Evolutionary conservation across 2,888 invertebrate genomes (phyloP).

Genomic region (Hirtodrosophila histrioides): DNA sequence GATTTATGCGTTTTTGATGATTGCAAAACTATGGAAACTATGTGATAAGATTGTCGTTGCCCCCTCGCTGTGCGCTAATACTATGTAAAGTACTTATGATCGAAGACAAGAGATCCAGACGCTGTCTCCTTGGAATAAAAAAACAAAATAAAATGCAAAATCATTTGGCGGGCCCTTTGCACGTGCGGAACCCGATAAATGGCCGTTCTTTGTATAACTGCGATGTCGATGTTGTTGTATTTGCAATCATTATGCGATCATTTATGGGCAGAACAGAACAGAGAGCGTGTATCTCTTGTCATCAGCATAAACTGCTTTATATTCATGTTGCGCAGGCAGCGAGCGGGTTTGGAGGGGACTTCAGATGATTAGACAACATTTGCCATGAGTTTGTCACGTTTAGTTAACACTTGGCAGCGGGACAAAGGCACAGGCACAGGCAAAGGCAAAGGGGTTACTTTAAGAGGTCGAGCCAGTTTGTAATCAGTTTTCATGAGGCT

Average conservation of each 20-base stretch:
- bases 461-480: conserved; percentile 4
- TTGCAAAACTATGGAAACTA: conserved; percentile 64
- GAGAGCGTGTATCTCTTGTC: conserved; percentile 38
- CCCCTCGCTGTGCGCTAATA: conserved; percentile 30
- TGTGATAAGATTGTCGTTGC: conserved; percentile 47
- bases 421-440: background rate
- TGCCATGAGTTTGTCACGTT: conserved; percentile 67
- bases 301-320: conserved; percentile 52
- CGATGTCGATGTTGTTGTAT: conserved; percentile 19
- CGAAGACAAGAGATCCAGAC: conserved; percentile 43
- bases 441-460: background rate
- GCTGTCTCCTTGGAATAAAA: background rate
- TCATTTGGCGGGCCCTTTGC: conserved; percentile 60
- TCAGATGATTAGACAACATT: conserved; percentile 68
- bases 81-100: conserved; percentile 72
- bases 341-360: conserved; percentile 6
- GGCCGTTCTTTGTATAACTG: conserved; percentile 19
- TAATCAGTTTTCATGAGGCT: conserved; percentile 64
- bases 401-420: conserved; percentile 42
- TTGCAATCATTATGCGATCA: conserved; percentile 62
- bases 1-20: conserved; percentile 81
- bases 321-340: conserved; percentile 59
- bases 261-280: conserved; percentile 33
- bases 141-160: conserved; percentile 42
- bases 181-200: conserved; percentile 57